Evolutionary conservation across 2,113 vertebrate genomes (phyloP).

Genomic region (Triplophysa dalaica): DNA sequence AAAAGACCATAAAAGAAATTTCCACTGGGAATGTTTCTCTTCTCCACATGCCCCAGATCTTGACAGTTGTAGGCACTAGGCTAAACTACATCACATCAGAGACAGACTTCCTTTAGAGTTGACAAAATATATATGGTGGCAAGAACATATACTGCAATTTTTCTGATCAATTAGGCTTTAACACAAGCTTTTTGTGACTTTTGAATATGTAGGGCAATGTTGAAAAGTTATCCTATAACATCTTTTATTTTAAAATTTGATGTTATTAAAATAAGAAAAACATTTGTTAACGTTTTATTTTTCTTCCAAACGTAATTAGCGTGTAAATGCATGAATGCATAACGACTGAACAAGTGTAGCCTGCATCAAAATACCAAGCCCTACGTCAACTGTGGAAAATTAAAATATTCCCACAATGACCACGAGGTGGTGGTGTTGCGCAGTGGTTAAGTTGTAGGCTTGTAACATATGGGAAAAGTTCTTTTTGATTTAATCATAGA

Average conservation of each 20-base stretch:
- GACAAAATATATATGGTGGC: neutral
- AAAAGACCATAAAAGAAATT: constrained; percentile 51
- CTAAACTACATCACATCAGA: constrained; percentile 21
- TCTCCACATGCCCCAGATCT: neutral
- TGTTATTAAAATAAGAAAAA: too few species aligned
- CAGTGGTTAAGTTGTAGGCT: neutral
- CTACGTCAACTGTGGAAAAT: neutral
- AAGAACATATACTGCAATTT: neutral
- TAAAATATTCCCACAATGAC: constrained; percentile 12
- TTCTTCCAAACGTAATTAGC: too few species aligned
- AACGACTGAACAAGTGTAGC: too few species aligned
- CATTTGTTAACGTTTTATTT: too few species aligned
- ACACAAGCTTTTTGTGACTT: neutral
- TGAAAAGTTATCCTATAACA: neutral
- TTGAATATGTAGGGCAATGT: neutral
- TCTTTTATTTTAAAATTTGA: neutral
- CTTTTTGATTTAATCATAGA: neutral
- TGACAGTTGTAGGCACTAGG: constrained; percentile 7
- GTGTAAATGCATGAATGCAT: too few species aligned
- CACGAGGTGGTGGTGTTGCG: constrained; percentile 41
- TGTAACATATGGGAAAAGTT: constrained; percentile 18
- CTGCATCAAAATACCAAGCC: neutral
- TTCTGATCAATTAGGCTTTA: neutral
- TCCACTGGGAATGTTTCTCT: constrained; percentile 59
- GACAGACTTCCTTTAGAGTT: constrained; percentile 38